Base-by-base conservation (phyloP, 2,888 invertebrate genomes). In the Drosophila mimetica region DNA sequence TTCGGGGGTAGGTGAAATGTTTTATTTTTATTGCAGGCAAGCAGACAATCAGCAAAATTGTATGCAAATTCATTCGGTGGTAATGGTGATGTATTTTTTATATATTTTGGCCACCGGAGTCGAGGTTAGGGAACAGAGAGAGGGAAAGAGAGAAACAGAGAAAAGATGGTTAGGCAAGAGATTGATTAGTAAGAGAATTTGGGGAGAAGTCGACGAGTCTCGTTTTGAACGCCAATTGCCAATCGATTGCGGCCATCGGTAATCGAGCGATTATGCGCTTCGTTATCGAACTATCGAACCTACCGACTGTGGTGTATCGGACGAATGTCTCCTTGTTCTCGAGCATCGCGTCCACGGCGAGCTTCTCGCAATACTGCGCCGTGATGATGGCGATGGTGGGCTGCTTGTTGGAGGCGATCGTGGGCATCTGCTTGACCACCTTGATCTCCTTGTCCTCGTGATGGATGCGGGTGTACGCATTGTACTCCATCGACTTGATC, bases 351-450 rank as follows among this genome's bases (percentile, higher is more conserved):
- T 99, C 99, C 0, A 99, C 98, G 1, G 99, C 99, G 84, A 98
- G 93, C 91, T 99, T 99, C 92, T 99, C 99, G 89, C 98, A 98
- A 92, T 98, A 99, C 88, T 98, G 95, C 0, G 98, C 98, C 0
- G 99, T 99, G 67, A 99, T 97, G 65, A 99, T 97, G n/a, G 98
- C 99, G 88, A 99, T 97, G 18, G 97, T 98, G 0, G 99, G 99
- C 90, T 98, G 98, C 83, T 98, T 96, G 25, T 96, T 95, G 69
- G 95, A 96, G 55, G 95, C 95, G 90, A 98, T 94, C 11, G 95
- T 96, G 13, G 98, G 98, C 97, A 98, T 97, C 93, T 98, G 97
- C 89, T 97, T 96, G 64, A 98, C 98, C 65, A 95, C 95, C 92
- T 94, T 93, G 63, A 96, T 94, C 92, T 96, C 96, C 66, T 95